Conservation (phyloP, 2,888 invertebrate genomes). For the Geophilus truncorum region DNA sequence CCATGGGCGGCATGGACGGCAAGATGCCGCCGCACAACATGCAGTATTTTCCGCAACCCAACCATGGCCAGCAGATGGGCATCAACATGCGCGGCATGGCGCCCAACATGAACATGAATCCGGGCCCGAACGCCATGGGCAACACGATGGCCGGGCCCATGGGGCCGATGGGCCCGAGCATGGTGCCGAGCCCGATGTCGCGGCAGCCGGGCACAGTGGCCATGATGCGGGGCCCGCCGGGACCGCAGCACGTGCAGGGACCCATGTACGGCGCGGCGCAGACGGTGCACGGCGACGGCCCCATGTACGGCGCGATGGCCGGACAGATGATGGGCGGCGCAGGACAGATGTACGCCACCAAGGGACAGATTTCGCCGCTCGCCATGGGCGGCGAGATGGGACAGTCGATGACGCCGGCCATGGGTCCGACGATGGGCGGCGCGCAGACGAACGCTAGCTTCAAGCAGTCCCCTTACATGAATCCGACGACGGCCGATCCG, state of each 20-base stretch:
- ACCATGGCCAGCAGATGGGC: slow-evolving; percentile 29
- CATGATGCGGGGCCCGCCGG: slow-evolving; percentile 33
- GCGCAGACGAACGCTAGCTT: slow-evolving; percentile 54
- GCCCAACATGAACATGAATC: slow-evolving; percentile 38
- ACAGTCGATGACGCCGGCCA: slow-evolving; percentile 40
- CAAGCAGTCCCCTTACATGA: slow-evolving; percentile 70
- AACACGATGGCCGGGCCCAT: too few relatives aligned
- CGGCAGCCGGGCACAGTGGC: slow-evolving; percentile 32
- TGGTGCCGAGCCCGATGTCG: slow-evolving; percentile 28
- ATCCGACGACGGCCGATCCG: slow-evolving; percentile 77
- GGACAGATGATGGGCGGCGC: slow-evolving; percentile 53
- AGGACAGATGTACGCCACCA: slow-evolving; percentile 55
- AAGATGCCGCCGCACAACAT: slow-evolving; percentile 66
- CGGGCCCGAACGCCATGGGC: slow-evolving; percentile 40
- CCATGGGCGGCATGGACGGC: slow-evolving; percentile 65
- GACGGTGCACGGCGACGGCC: slow-evolving; percentile 37
- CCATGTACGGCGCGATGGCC: slow-evolving; percentile 44
- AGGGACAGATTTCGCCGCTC: slow-evolving; percentile 37
- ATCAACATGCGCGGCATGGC: slow-evolving; percentile 38
- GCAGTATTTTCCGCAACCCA: slow-evolving; percentile 65
- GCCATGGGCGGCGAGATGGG: slow-evolving; percentile 39
- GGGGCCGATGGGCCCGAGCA: slow-evolving; percentile 40
- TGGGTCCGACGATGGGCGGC: slow-evolving; percentile 40
- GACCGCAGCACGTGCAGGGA: slow-evolving; percentile 31
- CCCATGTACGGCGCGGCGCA: slow-evolving; percentile 36